Evolutionary conservation across 2,797 vertebrate species (phyloP).

Genomic region (Chelon labrosus): DNA sequence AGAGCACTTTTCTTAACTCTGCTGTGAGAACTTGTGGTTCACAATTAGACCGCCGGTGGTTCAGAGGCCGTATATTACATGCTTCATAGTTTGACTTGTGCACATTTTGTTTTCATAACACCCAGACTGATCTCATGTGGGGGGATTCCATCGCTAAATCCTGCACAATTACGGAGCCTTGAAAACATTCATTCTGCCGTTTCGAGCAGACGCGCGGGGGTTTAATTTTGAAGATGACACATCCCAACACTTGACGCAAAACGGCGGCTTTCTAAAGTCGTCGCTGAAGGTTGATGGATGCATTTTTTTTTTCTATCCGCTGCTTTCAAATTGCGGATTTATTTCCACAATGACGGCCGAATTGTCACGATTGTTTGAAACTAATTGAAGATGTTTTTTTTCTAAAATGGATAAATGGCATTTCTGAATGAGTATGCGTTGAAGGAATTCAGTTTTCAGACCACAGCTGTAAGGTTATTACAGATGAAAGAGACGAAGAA

Average conservation of each 20-base stretch:
- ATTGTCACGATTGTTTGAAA: conserved; percentile 22
- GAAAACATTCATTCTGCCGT: conserved; percentile 28
- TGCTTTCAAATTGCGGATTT: conserved; percentile 14
- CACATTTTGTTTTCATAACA: conserved; percentile 36
- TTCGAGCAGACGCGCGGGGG: conserved; percentile 12
- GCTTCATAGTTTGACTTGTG: conserved; percentile 14
- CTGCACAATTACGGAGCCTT: conserved; percentile 12
- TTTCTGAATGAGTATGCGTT: conserved; percentile 8
- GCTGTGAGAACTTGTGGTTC: conserved; percentile 22
- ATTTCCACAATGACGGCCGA: not conserved
- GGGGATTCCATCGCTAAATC: conserved; percentile 35
- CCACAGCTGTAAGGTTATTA: conserved; percentile 37
- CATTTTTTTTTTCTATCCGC: conserved; percentile 3
- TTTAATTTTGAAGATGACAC: conserved; percentile 43
- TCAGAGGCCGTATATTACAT: not conserved
- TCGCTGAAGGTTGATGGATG: conserved; percentile 39
- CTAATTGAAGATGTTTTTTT: conserved; percentile 36
- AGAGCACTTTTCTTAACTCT: conserved; percentile 6
- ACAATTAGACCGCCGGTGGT: conserved; percentile 5
- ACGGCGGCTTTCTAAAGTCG: conserved; percentile 11
- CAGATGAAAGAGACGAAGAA: conserved; percentile 43
- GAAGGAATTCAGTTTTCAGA: conserved; percentile 6
- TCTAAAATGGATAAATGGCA: conserved; percentile 2
- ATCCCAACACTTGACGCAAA: conserved; percentile 13
- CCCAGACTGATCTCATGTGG: conserved; percentile 13